Evolutionary conservation across 92 coral and sea anemone species (phyloP).

Genomic region (Epizoanthus scotinus): DNA sequence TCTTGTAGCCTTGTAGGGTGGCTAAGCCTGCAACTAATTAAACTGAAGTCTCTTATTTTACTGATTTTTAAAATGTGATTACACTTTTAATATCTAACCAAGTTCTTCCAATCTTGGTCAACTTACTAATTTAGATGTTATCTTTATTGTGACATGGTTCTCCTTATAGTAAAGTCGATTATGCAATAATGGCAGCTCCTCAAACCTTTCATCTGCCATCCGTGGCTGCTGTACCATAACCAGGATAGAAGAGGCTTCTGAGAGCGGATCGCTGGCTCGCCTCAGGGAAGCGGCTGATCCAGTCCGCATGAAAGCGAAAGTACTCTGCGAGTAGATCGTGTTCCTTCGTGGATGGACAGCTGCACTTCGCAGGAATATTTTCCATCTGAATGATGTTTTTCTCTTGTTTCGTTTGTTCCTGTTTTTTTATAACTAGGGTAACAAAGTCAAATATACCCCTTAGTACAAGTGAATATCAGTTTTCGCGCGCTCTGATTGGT

Average conservation of each 20-base stretch:
- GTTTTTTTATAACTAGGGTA: neutral
- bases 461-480: no score
- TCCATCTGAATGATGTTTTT: constrained; percentile 19
- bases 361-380: neutral
- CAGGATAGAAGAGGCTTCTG: constrained; percentile 5
- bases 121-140: no score
- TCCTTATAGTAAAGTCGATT: no score
- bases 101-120: no score
- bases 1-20: no score
- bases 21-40: no score
- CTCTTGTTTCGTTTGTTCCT: constrained; percentile 14
- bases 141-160: no score
- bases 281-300: constrained; percentile 30
- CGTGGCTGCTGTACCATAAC: constrained; percentile 4
- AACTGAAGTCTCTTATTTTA: no score
- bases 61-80: no score
- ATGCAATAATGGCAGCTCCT: no score
- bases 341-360: neutral
- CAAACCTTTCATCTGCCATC: neutral
- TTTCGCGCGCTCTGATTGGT: no score
- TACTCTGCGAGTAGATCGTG: constrained; percentile 13
- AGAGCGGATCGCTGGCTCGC: constrained; percentile 17
- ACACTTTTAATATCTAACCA: no score
- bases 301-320: constrained; percentile 15
- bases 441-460: neutral